phyloP scores from a whole-genome alignment of 2,113 vertebrate species.

The Motacilla alba region DNA sequence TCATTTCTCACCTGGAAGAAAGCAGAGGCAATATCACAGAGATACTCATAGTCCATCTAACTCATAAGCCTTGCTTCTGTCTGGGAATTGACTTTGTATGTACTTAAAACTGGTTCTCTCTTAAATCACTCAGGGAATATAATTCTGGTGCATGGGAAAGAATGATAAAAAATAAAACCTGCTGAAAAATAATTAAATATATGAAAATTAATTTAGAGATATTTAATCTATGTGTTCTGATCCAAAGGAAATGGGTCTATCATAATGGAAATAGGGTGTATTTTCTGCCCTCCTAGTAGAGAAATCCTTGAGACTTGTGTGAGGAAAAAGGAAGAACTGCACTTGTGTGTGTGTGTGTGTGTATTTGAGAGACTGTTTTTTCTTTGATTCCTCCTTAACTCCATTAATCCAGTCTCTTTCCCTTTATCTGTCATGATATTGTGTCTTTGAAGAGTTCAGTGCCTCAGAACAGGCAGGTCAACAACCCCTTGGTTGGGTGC shows the following conservation, averaged over 20 bases:
- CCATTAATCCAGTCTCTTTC: not conserved
- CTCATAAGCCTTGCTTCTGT: not conserved
- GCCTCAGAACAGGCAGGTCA: not conserved
- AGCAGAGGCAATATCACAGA: not conserved
- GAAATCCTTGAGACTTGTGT: not conserved
- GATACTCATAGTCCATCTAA: not conserved
- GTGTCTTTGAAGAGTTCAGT: not conserved
- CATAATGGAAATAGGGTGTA: not conserved
- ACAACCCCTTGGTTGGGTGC: not conserved
- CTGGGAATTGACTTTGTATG: not conserved
- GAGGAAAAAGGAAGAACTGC: not conserved
- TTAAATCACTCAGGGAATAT: not conserved
- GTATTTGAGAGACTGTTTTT: not conserved
- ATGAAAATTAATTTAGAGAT: not conserved
- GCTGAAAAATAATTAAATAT: not conserved
- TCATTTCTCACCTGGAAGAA: not conserved
- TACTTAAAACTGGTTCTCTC: not conserved
- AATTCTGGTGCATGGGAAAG: not conserved
- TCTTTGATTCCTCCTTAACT: not conserved
- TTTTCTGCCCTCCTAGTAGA: not conserved
- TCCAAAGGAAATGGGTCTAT: not conserved
- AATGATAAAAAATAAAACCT: not conserved
- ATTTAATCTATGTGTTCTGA: not conserved
- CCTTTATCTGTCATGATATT: not conserved
- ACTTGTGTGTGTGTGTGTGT: accelerated